These are phyloP conservation scores for Enteromius trimaculatus DNA, from an alignment of 2,797 vertebrate species.

Conservation along the genomic window DNA sequence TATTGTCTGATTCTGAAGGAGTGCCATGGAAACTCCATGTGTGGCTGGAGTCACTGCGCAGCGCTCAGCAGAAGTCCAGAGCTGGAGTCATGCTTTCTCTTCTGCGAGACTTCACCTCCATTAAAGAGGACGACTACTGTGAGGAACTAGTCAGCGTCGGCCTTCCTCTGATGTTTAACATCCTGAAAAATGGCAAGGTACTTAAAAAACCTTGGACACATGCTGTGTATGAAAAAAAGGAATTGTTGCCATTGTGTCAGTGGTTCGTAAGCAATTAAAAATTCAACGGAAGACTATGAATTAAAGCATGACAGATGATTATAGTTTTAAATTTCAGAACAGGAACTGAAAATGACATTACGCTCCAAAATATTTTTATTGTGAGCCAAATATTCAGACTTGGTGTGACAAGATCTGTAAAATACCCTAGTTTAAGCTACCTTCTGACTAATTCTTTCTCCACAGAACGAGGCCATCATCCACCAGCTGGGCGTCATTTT, in stretches of 20 bases:
- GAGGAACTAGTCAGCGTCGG: conserved; percentile 88
- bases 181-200: conserved; percentile 92
- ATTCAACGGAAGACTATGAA: neutral
- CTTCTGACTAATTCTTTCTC: conserved; percentile 7
- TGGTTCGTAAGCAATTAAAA: neutral
- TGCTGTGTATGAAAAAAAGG: neutral
- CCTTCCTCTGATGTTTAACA: conserved; percentile 90
- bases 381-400: neutral
- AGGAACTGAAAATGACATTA: neutral
- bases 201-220: neutral
- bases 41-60: conserved; percentile 92
- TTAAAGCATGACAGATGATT: neutral
- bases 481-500: conserved; percentile 91
- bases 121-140: conserved; percentile 92
- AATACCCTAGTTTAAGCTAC: neutral
- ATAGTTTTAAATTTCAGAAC: neutral
- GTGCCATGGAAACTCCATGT: conserved; percentile 95
- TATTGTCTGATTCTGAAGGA: conserved; percentile 71
- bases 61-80: conserved; percentile 89
- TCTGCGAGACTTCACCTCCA: conserved; percentile 88
- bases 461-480: conserved; percentile 91
- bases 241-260: neutral
- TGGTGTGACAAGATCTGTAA: neutral
- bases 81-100: conserved; percentile 87
- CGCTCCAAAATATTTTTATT: neutral